Conservation (phyloP, 2,113 vertebrate species). For the Lutjanus erythropterus region DNA sequence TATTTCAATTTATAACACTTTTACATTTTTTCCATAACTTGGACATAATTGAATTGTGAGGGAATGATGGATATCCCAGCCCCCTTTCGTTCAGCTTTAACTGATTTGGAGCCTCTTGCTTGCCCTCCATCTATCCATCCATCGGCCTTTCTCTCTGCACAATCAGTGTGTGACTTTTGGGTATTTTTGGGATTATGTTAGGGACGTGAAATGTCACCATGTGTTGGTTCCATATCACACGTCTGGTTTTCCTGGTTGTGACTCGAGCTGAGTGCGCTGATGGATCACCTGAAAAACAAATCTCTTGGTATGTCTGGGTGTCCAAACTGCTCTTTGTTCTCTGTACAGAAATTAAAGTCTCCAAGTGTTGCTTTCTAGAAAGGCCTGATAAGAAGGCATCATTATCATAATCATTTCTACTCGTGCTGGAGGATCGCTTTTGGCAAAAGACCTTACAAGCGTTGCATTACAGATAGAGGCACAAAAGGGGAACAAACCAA, state of each 20-base stretch:
- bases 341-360: neutral
- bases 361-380: slow-evolving; percentile 15
- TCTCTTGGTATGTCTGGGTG: neutral
- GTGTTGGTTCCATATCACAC: slow-evolving; percentile 2
- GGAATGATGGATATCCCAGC: slow-evolving; percentile 78
- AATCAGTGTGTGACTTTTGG: slow-evolving; percentile 25
- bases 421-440: slow-evolving; percentile 46
- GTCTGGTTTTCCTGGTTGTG: slow-evolving; percentile 23
- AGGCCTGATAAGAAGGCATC: slow-evolving; percentile 19
- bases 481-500: slow-evolving; percentile 70
- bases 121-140: slow-evolving; percentile 19
- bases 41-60: slow-evolving; percentile 73
- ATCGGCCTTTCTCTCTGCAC: slow-evolving; percentile 37
- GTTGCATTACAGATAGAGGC: slow-evolving; percentile 76
- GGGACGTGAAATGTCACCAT: slow-evolving; percentile 25
- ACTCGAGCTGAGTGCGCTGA: neutral
- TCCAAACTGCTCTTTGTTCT: neutral
- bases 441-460: slow-evolving; percentile 66
- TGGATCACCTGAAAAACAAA: slow-evolving; percentile 22
- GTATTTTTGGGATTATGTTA: neutral
- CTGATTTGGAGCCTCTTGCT: slow-evolving; percentile 45
- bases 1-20: slow-evolving; percentile 61
- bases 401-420: slow-evolving; percentile 22
- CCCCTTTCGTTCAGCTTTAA: slow-evolving; percentile 43
- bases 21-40: slow-evolving; percentile 77